Percentiles rank a stretch among this genome's conserved stretches.
These are phyloP conservation scores for Aphaenogaster ashmeadi DNA, from an alignment of 1,140 invertebrate species.

Conservation along the genomic window DNA sequence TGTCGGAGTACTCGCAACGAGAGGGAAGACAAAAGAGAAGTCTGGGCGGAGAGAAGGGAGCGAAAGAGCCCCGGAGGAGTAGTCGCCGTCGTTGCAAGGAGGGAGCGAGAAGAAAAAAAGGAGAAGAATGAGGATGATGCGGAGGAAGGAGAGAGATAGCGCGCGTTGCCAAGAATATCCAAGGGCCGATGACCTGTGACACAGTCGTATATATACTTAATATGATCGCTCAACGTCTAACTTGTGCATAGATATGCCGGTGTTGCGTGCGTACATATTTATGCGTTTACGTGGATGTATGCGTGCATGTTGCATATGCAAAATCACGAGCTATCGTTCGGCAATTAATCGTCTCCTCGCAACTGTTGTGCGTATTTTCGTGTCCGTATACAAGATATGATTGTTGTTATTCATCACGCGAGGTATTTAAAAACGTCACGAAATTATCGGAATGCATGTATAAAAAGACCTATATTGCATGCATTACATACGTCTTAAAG, in stretches of 20 bases:
- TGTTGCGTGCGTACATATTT: not conserved
- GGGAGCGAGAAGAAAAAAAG: conserved; percentile 35
- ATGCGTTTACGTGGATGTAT: not conserved
- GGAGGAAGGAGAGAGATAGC: conserved; percentile 57
- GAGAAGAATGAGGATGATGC: conserved; percentile 56
- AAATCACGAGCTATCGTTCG: conserved; percentile 39
- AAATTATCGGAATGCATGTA: not conserved
- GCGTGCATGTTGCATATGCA: not conserved
- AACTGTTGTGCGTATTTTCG: conserved; percentile 19
- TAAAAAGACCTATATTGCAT: not conserved
- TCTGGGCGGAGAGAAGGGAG: conserved; percentile 20
- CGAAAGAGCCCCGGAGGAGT: conserved; percentile 45
- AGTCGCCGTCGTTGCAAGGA: conserved; percentile 49
- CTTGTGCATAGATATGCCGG: conserved; percentile 55
- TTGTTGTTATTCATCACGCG: not conserved
- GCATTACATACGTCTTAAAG: not conserved
- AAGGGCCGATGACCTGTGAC: conserved; percentile 74
- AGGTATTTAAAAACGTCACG: not conserved
- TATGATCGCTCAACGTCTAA: conserved; percentile 67
- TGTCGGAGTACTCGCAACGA: conserved; percentile 39
- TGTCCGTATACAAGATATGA: not conserved
- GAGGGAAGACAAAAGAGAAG: conserved; percentile 60
- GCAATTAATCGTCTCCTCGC: conserved; percentile 37
- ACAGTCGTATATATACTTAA: conserved; percentile 71
- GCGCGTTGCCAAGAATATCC: conserved; percentile 71